Base-by-base conservation (phyloP, 2,888 invertebrate species). In the Patella ulyssiponensis region DNA sequence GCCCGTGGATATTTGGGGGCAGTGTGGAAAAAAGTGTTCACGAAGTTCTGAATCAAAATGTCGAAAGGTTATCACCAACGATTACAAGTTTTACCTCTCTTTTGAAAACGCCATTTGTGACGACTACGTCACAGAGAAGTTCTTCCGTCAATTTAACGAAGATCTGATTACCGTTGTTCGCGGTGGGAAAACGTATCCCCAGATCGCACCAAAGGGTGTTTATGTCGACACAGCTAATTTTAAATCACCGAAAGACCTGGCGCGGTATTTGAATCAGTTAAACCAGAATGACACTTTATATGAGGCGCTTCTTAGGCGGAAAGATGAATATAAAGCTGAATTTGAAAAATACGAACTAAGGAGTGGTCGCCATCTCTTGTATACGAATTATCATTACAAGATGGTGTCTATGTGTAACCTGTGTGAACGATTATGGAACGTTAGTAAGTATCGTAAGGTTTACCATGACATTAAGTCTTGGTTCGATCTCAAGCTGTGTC, bases 401-500 rank as follows among this genome's bases (percentile, higher is more conserved):
- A 20, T 20, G 20, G 20, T 7, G 20, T 20, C 64, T 20, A 64
- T 64, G 64, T 64, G 64, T 64, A 15, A 64, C 1, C 20, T 64
- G 20, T 64, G 64, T 20, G n/a, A 20, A 9, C 64, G 64, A 15
- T 64, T 64, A 15, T 64, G 64, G 64, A 64, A 64, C 64, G 17
- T 64, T 64, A 20, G 20, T 20, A 64, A 73, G 7, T 73, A 73
- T 27, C 52, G 23, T 15, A 73, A 73, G 54, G n/a, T 54, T 11
- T 73, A 73, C 54, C 23, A 23, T 20, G 56, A 73, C 33, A 73
- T 73, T 33, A 27, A 7, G 3, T 4, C 20, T 5, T 73, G 73
- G 73, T 73, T 53, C 20, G 53, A 23, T 44, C 44, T 44, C 44
- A 44, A 44, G 44, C 44, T 44, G 9, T 44, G 44, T 44, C 44